Conservation (phyloP, 2,797 vertebrate species). For the Periparus ater region DNA sequence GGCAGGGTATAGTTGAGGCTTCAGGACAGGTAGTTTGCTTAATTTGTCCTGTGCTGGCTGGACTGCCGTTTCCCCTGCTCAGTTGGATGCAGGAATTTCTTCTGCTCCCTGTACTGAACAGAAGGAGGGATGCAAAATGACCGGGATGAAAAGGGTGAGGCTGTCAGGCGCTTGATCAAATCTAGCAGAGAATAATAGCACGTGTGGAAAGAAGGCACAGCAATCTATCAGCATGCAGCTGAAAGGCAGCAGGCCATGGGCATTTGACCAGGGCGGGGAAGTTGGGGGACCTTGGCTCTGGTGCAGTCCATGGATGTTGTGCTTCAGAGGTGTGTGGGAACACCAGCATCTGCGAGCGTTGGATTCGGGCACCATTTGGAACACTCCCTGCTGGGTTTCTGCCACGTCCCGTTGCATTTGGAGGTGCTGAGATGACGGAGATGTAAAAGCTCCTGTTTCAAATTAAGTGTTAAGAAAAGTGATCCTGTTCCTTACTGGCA, state of each 20-base stretch:
- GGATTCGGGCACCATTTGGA: not conserved
- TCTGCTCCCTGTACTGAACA: not conserved
- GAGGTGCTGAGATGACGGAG: not conserved
- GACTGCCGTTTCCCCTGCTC: not conserved
- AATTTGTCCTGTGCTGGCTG: not conserved
- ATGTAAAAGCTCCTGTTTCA: not conserved
- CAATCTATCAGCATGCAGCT: not conserved
- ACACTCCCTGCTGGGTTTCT: not conserved
- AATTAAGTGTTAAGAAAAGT: not conserved
- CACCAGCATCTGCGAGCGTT: fast-evolving
- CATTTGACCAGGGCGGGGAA: not conserved
- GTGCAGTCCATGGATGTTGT: not conserved
- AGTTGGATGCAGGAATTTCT: not conserved
- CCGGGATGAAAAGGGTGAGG: not conserved
- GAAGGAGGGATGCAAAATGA: not conserved
- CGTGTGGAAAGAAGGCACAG: not conserved
- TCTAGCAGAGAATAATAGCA: not conserved
- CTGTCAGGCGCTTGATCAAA: not conserved
- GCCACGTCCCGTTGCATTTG: fast-evolving
- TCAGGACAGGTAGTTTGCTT: not conserved
- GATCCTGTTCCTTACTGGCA: not conserved
- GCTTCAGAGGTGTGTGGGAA: fast-evolving
- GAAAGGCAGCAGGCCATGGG: not conserved
- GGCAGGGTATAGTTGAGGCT: not conserved
- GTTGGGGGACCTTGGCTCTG: not conserved